Evolutionary conservation across 2,888 invertebrate genomes (phyloP).

Genomic region (Odontomyia ornata): DNA sequence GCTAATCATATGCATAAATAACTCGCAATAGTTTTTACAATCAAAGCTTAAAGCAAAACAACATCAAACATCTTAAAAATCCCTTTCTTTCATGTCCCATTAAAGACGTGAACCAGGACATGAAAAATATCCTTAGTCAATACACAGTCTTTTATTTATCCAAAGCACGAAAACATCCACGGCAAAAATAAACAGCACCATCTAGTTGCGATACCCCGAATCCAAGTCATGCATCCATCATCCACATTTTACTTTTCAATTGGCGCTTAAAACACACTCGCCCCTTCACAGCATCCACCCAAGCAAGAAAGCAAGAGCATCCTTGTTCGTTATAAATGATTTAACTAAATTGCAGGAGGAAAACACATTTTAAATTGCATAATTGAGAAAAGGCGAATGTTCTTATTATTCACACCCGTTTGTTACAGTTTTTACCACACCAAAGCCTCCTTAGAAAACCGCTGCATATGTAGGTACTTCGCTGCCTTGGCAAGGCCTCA

Average conservation of each 20-base stretch:
- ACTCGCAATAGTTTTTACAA: too few relatives aligned
- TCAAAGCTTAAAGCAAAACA: too few relatives aligned
- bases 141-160: slow-evolving; percentile 35
- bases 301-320: too few relatives aligned
- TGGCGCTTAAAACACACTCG: too few relatives aligned
- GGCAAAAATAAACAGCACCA: slow-evolving; percentile 44
- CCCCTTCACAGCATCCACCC: too few relatives aligned
- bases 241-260: too few relatives aligned
- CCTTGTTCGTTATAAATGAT: background rate
- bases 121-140: slow-evolving; percentile 14
- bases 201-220: slow-evolving; percentile 3
- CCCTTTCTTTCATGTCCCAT: background rate
- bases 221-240: too few relatives aligned
- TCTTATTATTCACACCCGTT: slow-evolving; percentile 48
- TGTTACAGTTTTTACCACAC: slow-evolving; percentile 26
- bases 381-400: slow-evolving; percentile 51
- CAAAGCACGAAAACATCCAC: slow-evolving; percentile 19
- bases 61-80: too few relatives aligned
- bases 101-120: background rate
- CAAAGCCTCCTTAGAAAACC: too few relatives aligned
- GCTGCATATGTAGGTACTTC: background rate
- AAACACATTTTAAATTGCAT: slow-evolving; percentile 49
- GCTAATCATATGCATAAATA: too few relatives aligned
- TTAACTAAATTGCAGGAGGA: slow-evolving; percentile 17
- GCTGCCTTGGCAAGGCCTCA: slow-evolving; percentile 20